Evolutionary conservation across 2,113 vertebrate species (phyloP).

Genomic region (Clarias batrachus): DNA sequence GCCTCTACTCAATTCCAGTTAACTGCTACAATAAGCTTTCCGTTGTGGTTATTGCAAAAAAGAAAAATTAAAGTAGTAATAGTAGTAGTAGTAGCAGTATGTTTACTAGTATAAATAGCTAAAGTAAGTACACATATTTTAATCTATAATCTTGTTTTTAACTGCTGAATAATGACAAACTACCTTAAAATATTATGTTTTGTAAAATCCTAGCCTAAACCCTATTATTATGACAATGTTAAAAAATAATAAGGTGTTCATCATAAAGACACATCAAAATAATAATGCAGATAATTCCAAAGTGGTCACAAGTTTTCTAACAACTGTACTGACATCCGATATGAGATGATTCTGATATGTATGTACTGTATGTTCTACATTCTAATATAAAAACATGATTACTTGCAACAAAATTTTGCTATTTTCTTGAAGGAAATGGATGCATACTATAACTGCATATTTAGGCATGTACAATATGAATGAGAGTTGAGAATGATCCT

Average conservation of each 20-base stretch:
- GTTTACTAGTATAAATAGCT: neutral
- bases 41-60: neutral
- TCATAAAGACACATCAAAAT: neutral
- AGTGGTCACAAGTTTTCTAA: neutral
- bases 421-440: neutral
- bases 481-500: neutral
- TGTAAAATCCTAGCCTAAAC: neutral
- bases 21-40: neutral
- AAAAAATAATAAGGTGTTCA: neutral
- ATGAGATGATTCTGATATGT: neutral
- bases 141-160: neutral
- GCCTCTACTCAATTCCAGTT: neutral
- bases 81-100: too few species aligned
- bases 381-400: neutral
- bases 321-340: neutral
- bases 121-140: neutral
- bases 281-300: neutral
- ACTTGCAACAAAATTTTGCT: neutral
- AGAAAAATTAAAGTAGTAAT: too few species aligned
- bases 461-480: neutral
- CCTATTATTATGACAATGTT: neutral
- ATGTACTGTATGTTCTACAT: neutral
- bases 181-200: neutral
- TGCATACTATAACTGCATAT: constrained; percentile 15
- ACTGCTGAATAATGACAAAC: neutral